phyloP scores from a whole-genome alignment of 2,113 vertebrate species.

The Urocolius indicus region DNA sequence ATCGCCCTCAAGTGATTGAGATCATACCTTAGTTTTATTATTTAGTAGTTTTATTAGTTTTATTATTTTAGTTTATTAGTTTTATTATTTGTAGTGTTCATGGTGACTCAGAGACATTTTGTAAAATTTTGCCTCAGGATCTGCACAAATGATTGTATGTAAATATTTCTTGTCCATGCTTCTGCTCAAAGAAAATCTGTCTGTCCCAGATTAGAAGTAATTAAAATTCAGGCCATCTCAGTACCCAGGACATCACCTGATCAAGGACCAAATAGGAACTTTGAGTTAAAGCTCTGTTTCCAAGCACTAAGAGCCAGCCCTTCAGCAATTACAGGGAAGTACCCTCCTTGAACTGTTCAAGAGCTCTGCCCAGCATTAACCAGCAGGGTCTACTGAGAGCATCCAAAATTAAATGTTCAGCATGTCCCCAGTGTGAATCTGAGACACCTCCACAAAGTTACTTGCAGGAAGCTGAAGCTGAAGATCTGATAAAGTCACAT shows the following conservation, averaged over 20 bases:
- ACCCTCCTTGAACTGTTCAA: fast-evolving
- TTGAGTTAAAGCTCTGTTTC: neutral
- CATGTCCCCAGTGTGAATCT: neutral
- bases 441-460: neutral
- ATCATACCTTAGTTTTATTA: neutral
- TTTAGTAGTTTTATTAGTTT: neutral
- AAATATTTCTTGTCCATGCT: neutral
- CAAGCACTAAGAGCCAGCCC: neutral
- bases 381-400: neutral
- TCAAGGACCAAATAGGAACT: neutral
- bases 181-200: neutral
- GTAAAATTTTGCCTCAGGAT: neutral
- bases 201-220: neutral
- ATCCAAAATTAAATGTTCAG: neutral
- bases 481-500: neutral
- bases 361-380: neutral
- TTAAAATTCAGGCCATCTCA: neutral
- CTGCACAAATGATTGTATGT: neutral
- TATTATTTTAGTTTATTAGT: neutral
- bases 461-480: neutral
- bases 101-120: neutral
- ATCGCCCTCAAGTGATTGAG: neutral
- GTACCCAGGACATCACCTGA: neutral
- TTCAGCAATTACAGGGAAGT: neutral
- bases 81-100: neutral